Conservation (phyloP, 1,140 invertebrate genomes). For the Scaptomyza pallida region DNA sequence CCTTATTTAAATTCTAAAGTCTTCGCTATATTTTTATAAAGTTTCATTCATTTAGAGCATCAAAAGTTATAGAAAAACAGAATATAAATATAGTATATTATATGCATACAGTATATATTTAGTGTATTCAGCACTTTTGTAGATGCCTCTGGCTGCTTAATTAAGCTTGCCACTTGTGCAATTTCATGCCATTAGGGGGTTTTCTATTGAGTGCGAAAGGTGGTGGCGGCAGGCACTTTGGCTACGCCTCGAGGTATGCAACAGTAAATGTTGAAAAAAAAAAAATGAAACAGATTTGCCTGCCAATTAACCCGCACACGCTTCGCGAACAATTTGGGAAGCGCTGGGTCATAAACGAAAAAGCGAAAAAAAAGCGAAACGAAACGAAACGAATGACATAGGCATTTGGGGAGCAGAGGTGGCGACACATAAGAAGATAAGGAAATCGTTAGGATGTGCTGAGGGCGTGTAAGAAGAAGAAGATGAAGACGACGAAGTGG, state of each 20-base stretch:
- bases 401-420: background rate
- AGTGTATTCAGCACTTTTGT: no score
- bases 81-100: no score
- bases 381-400: background rate
- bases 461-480: background rate
- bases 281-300: slow-evolving; percentile 22
- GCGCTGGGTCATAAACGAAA: slow-evolving; percentile 32
- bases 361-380: slow-evolving; percentile 32
- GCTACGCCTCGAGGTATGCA: slow-evolving; percentile 35
- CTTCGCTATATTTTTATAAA: no score
- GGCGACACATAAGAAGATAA: no score
- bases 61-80: no score
- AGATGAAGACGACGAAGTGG: background rate
- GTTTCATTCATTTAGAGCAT: no score
- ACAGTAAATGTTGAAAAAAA: background rate
- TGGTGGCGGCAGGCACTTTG: no score
- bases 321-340: slow-evolving; percentile 31
- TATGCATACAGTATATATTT: no score
- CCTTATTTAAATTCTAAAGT: no score
- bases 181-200: slow-evolving; percentile 8
- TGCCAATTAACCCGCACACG: slow-evolving; percentile 45
- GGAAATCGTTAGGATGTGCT: background rate
- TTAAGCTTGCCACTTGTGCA: slow-evolving; percentile 13
- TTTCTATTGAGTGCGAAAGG: background rate
- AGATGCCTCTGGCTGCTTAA: slow-evolving; percentile 3